A percentile compares a stretch with the other conserved stretches of the same genome.
These are phyloP conservation scores for Palaemon carinicauda DNA, from an alignment of 1,140 invertebrate genomes.

Conservation along the genomic window DNA sequence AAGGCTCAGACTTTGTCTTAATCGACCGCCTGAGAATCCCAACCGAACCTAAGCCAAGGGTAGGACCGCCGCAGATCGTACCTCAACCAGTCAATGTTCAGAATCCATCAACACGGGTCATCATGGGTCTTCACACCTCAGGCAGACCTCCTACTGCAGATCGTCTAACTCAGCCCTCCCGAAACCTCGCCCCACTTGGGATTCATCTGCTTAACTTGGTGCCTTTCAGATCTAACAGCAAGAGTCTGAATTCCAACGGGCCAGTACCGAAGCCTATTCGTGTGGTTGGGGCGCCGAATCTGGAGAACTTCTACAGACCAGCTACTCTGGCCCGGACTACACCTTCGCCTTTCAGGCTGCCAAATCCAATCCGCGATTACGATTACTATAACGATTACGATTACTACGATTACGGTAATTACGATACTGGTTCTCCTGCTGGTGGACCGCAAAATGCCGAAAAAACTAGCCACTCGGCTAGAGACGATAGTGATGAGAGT, in stretches of 20 bases:
- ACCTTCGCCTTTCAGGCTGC: neutral
- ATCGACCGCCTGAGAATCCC: conserved; percentile 2
- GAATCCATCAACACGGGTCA: neutral
- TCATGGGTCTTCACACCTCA: conserved; percentile 41
- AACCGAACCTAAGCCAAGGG: conserved; percentile 19
- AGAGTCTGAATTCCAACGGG: neutral
- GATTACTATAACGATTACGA: conserved; percentile 38
- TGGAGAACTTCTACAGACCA: conserved; percentile 37
- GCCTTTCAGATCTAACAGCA: neutral
- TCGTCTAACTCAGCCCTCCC: neutral
- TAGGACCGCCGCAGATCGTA: conserved; percentile 6
- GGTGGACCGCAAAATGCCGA: neutral
- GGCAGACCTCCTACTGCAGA: neutral
- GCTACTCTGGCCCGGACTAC: conserved; percentile 18
- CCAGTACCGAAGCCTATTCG: conserved; percentile 27
- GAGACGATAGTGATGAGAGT: conserved; percentile 12
- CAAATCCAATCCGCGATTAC: conserved; percentile 17
- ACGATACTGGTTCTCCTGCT: neutral
- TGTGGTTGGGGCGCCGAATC: conserved; percentile 25
- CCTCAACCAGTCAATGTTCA: conserved; percentile 13
- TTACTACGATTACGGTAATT: conserved; percentile 7
- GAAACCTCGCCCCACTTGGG: conserved; percentile 2
- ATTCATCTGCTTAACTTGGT: conserved; percentile 38
- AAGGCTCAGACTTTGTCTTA: conserved; percentile 23
- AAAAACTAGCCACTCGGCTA: neutral